Base-by-base conservation (phyloP, 2,797 vertebrate genomes). In the Pipistrellus pipistrellus region DNA sequence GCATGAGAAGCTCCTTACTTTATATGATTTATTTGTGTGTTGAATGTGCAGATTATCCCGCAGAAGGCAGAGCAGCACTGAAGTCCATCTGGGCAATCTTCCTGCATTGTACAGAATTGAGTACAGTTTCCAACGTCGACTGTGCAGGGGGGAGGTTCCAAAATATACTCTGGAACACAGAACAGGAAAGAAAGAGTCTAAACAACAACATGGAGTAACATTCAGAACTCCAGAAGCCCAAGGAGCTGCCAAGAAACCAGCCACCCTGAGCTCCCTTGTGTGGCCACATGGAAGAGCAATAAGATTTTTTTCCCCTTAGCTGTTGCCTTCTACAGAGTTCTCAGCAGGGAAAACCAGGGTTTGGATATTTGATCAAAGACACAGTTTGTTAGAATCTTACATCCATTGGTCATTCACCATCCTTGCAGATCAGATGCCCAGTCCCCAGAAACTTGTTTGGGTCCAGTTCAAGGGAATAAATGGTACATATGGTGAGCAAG, bases 21-120 rank as follows among this genome's bases (percentile, higher is more conserved):
- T 41, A 14, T 2, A 0, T 0, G 4, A 0, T 1, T 8, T 14
- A 11, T n/a, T n/a, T n/a, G n/a, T n/a, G n/a, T 38, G 66, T 97
- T 95, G 30, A 11, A 2, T 27, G 92, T 10, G 12, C 96, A 97
- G 66, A 93, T 9, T 51, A 83, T 95, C 23, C 95, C 97, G 13
- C 95, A 97, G 94, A 69, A 97, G 80, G 96, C 30, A 41, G 96
- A 85, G 15, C 96, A 97, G 83, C 97, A 97, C 25, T 94, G 75
- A 27, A 95, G n/a, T 23, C 64, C 72, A 6, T 1, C 0, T 1
- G 32, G 18, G 64, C 96, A 97, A 6, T 97, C 92, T 69, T 95
- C 64, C 30, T 94, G 92, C 20, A n/a, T 0, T 0, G 46, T 88
- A 18, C 97, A 97, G 59, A 90, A 62, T 0, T 12, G 9, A 32